Evolutionary conservation across 2,888 invertebrate species (phyloP), one percentile per base, ranked within the genome.

Genomic region (Lasioglossum pauxillum): DNA sequence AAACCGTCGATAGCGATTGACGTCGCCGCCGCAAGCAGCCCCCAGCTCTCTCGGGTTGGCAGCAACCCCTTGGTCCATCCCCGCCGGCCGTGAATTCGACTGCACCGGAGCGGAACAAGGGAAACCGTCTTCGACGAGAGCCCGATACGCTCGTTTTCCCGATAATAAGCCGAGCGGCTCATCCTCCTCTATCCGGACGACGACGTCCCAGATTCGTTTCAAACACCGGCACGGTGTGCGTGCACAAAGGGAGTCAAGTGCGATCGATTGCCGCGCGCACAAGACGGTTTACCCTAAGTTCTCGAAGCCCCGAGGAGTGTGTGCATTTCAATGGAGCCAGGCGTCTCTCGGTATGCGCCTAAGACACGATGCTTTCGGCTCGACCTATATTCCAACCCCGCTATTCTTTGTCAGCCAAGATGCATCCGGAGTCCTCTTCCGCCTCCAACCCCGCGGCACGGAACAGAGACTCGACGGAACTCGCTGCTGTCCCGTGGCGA

Each of bases 191-290:
- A 82, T 78, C 82, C 74, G 1, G 16, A 16, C 57, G n/a, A n/a
- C 75, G 60, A 77, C 82, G 86, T 87, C 85, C 91, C 82, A 89
- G 83, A 90, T 91, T 89, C 86, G 67, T 90, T 90, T 80, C 76
- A 44, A 81, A 71, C 82, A 74, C 38, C 35, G 79, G 23, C n/a
- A 41, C 12, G 41, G 44, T 44, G 75, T 80, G 86, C 82, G 84
- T 82, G 57, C 82, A 76, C 75, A 78, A 64, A 57, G 69, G 16
- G 49, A 74, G 57, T 81, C 60, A 73, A 78, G 44, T 57, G 46
- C 78, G 81, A 89, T 91, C 91, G 83, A 86, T 89, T 71, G 71
- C 79, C 16, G 19, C 69, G 80, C 60, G 80, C 75, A 72, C 72
- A 87, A 87, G 84, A 74, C 84, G 84, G 60, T 83, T 87, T 75